A percentile compares a stretch with the other conserved stretches of the same genome.
phyloP scores from a whole-genome alignment of 2,888 invertebrate species.

The Yponomeuta plumbellus region DNA sequence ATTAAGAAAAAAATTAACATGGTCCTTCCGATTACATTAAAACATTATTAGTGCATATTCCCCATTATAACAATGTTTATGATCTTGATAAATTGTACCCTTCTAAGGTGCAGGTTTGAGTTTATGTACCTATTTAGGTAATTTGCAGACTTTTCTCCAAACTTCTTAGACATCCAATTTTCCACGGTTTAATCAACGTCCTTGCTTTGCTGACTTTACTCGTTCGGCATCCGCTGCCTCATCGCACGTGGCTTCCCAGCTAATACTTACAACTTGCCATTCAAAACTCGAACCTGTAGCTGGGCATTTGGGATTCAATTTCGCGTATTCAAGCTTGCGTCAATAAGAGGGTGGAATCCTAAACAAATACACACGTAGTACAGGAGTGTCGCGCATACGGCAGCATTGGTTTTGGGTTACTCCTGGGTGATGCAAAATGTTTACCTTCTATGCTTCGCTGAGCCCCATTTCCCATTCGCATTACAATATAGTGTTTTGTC shows the following conservation, averaged over 20 bases:
- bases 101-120: no score
- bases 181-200: not conserved
- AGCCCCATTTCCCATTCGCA: no score
- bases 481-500: no score
- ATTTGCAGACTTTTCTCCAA: no score
- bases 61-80: no score
- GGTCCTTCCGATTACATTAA: no score
- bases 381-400: constrained; percentile 33
- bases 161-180: no score
- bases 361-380: constrained; percentile 60
- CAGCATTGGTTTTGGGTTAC: constrained; percentile 12
- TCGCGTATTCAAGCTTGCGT: constrained; percentile 40
- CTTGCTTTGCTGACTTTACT: constrained; percentile 1
- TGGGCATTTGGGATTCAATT: constrained; percentile 41
- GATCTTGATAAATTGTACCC: no score
- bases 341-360: constrained; percentile 67
- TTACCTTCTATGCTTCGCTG: not conserved
- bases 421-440: not conserved
- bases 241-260: constrained; percentile 29
- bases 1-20: no score
- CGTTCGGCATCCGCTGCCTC: constrained; percentile 8
- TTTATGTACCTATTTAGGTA: no score
- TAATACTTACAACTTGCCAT: constrained; percentile 25
- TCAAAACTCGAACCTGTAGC: constrained; percentile 39
- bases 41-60: no score